Base-by-base conservation (phyloP, 2,888 invertebrate genomes). In the Parascotia fuliginaria region DNA sequence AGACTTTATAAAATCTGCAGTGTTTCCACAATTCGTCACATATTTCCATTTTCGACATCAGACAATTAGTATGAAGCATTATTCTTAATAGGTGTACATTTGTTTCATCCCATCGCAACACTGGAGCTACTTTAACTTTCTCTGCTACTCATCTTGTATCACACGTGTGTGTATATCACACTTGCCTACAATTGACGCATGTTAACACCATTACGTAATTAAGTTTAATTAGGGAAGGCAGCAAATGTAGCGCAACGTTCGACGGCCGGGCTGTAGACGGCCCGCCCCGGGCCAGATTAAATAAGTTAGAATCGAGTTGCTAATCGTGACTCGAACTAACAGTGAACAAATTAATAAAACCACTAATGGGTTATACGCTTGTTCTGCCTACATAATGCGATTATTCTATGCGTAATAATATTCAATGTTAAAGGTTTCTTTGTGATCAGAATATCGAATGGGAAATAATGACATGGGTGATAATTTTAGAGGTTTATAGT, bases 191-290 rank as follows among this genome's bases (percentile, higher is more conserved):
- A 46, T 37, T 48, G 39, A 53, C 42, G 50, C 43, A 44, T 40
- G 47, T 56, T 49, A 48, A 52, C 63, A 43, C 49, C 50, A 63
- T 60, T 56, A 50, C 45, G 48, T 60, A 60, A 52, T 63, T 60
- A 60, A 48, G 54, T 63, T 54, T 50, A 56, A 62, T 61, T 65
- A 61, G 49, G 65, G 58, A 52, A 51, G 37, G 48, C 37, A 43
- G 34, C 40, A 40, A 60, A 60, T 60, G 52, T 59, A 50, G 53
- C 42, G 45, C 34, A 42, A 13, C 54, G 33, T 32, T 24, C 37
- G 33, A 34, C n/a, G n/a, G n/a, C n/a, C n/a, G 33, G 15, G 19
- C 40, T 28, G 29, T 12, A 36, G 37, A 19, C 43, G 7, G 24
- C 24, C 31, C 50, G 45, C 55, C 48, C 46, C 40, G 36, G 40